These are phyloP conservation scores for Poecilia gillii DNA, from an alignment of 2,797 vertebrate genomes.

Conservation along the genomic window DNA sequence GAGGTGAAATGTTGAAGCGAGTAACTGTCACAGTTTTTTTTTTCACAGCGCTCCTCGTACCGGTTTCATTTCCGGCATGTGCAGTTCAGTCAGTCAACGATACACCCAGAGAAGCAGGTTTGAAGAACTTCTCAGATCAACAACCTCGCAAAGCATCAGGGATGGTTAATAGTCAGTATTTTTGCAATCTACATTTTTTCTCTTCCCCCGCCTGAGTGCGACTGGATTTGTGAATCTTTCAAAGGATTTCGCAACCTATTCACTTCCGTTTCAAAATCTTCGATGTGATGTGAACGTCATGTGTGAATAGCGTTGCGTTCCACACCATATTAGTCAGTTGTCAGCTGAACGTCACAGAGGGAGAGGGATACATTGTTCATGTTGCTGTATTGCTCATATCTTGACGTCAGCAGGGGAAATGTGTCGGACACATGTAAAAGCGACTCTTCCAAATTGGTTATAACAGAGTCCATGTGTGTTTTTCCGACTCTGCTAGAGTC, in stretches of 20 bases:
- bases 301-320: conserved; percentile 19
- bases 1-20: background rate
- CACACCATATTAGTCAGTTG: conserved; percentile 58
- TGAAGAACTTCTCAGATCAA: background rate
- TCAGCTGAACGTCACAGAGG: conserved; percentile 74
- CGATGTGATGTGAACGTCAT: background rate
- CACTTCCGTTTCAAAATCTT: background rate
- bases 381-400: conserved; percentile 42
- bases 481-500: conserved; percentile 43
- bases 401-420: conserved; percentile 62
- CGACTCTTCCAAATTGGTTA: conserved; percentile 34
- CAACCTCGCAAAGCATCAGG: conserved; percentile 7
- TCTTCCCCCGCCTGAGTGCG: conserved; percentile 17
- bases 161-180: conserved; percentile 15
- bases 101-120: background rate
- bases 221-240: background rate
- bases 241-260: background rate
- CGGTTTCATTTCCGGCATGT: conserved; percentile 54
- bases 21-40: conserved; percentile 13
- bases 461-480: conserved; percentile 46
- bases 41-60: conserved; percentile 18
- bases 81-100: conserved; percentile 19
- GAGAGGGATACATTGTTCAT: conserved; percentile 65
- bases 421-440: conserved; percentile 45
- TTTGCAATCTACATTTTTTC: conserved; percentile 21